Conservation (phyloP, 2,797 vertebrate genomes). For the Scarus forsteni region DNA sequence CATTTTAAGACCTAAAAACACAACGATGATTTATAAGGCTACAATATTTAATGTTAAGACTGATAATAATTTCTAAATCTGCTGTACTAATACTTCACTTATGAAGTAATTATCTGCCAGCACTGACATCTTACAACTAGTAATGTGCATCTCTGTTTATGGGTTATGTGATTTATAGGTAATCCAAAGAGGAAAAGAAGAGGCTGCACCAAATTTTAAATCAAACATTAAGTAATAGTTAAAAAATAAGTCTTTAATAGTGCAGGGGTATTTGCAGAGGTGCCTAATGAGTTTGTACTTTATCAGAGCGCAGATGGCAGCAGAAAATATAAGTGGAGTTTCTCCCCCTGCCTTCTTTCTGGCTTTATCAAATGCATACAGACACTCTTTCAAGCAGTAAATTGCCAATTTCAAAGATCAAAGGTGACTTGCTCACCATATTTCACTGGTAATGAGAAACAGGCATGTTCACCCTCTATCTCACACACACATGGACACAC, state of each 20-base stretch:
- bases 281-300: slow-evolving; percentile 35
- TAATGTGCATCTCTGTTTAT: not conserved
- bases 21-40: too few species aligned
- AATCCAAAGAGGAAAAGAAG: slow-evolving; percentile 3
- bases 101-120: too few species aligned
- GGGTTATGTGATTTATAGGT: slow-evolving; percentile 8
- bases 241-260: slow-evolving; percentile 1
- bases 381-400: slow-evolving; percentile 49
- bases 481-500: slow-evolving; percentile 13
- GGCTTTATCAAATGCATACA: slow-evolving; percentile 13
- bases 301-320: slow-evolving; percentile 28
- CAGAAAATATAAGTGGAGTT: slow-evolving; percentile 33
- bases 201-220: slow-evolving; percentile 1
- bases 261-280: slow-evolving; percentile 47
- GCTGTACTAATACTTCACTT: too few species aligned
- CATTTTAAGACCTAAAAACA: too few species aligned
- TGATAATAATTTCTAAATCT: too few species aligned
- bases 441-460: slow-evolving; percentile 68
- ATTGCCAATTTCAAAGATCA: slow-evolving; percentile 67
- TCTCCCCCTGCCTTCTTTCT: not conserved
- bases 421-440: slow-evolving; percentile 51
- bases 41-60: too few species aligned
- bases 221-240: slow-evolving; percentile 3
- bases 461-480: slow-evolving; percentile 47
- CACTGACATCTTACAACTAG: too few species aligned